Percentiles rank a stretch among this genome's conserved stretches.
Evolutionary conservation across 2,113 vertebrate genomes (phyloP).

Genomic region (Thymallus thymallus): DNA sequence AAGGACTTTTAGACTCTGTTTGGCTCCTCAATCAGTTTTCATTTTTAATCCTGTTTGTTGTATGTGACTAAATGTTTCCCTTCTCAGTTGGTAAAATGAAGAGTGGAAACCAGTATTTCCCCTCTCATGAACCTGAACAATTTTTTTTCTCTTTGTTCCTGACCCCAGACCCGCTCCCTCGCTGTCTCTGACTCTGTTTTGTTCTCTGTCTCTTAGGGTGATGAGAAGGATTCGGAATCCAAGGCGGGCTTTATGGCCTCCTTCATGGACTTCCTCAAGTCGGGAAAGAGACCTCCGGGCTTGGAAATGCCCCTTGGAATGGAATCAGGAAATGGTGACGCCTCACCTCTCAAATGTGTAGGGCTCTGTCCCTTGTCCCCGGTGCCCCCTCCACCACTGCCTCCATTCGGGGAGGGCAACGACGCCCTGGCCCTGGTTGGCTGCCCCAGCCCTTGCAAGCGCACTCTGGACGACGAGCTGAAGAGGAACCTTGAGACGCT

Average conservation of each 20-base stretch:
- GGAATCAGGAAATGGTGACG: slow-evolving; percentile 67
- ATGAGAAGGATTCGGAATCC: slow-evolving; percentile 88
- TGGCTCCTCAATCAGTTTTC: too few relatives aligned
- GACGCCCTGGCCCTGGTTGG: slow-evolving; percentile 82
- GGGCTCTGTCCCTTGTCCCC: slow-evolving; percentile 68
- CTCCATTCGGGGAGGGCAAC: slow-evolving; percentile 68
- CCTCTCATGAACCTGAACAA: too few relatives aligned
- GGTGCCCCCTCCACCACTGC: slow-evolving; percentile 56
- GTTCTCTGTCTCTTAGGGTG: slow-evolving; percentile 65
- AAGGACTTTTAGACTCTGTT: neutral
- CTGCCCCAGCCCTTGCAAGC: slow-evolving; percentile 84
- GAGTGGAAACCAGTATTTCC: too few relatives aligned
- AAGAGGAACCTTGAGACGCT: slow-evolving; percentile 91
- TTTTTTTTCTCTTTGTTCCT: neutral
- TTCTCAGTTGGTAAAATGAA: too few relatives aligned
- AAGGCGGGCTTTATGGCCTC: slow-evolving; percentile 92
- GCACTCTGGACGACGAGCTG: slow-evolving; percentile 84
- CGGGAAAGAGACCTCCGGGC: slow-evolving; percentile 83
- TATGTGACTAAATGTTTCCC: too few relatives aligned
- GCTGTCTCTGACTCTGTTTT: neutral
- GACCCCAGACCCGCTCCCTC: neutral
- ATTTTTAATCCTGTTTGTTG: too few relatives aligned
- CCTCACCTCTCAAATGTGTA: slow-evolving; percentile 69
- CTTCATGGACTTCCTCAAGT: slow-evolving; percentile 91
- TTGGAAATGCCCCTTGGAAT: slow-evolving; percentile 73